Evolutionary conservation across 1,140 invertebrate genomes (phyloP), one percentile per base, ranked within the genome.

Genomic region (Caenorhabditis briggsae): DNA sequence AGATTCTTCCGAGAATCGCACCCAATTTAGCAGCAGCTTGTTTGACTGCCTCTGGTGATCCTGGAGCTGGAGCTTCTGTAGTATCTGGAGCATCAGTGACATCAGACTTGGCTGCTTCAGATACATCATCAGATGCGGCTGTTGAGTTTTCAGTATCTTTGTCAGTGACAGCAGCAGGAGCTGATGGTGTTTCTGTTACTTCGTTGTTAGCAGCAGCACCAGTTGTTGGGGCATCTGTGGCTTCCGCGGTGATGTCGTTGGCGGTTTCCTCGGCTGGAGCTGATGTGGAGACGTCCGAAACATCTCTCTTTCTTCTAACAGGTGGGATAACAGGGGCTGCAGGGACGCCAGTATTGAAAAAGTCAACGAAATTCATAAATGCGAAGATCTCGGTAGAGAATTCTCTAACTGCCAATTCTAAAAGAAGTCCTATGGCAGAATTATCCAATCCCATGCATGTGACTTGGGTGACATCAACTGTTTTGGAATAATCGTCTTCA

Each of bases 261-360:
- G n/a, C n/a, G n/a, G 33, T 43, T 14, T 70, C 41, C 0, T 33
- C 14, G 9, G 20, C 41, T 70, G 59, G 56, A 2, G 56, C 8
- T 58, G 14, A 12, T 18, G 50, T 53, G 9, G 50, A 16, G 9
- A 25, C 64, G 0, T 18, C 64, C 2, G 7, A 33, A 23, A 46
- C 46, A 23, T 78, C 46, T 78, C 70, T 78, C 70, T 78, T 78
- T 46, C 23, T 78, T 78, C 70, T 78, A 9, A n/a, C 12, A 11
- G 70, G 33, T 18, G 16, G 50, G 16, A 8, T n/a, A n/a, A n/a
- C 50, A 53, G 16, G 50, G 50, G 1, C 9, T 1, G 9, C 16
- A 16, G 50, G 9, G 50, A 33, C 25, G 9, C 9, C 20, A 25
- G 59, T 7, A 9, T 11, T 7, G 23, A 64, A 33, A 16, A 64